A percentile compares a stretch with the other conserved stretches of the same genome.
Conservation (phyloP, 2,888 invertebrate genomes). For the Heliconius charithonia region DNA sequence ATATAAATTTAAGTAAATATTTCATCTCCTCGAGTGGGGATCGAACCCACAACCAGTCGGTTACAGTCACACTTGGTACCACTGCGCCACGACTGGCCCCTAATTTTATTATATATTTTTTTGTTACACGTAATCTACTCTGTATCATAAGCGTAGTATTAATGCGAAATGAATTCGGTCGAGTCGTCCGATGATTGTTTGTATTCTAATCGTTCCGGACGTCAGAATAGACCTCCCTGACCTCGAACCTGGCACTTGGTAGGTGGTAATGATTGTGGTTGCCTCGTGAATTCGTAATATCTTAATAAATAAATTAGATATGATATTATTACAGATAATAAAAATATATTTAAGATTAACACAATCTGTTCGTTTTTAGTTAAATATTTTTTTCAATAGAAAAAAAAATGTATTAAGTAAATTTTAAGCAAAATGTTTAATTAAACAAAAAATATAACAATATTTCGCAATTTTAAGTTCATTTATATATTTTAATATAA, state of each 20-base stretch:
- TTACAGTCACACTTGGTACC: no score
- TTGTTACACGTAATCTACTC: not conserved
- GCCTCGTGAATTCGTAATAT: constrained; percentile 23
- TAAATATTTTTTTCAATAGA: not conserved
- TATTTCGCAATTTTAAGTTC: no score
- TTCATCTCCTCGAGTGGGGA: no score
- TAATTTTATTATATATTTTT: no score
- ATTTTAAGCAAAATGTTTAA: no score
- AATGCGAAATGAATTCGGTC: constrained; percentile 64
- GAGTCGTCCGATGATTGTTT: constrained; percentile 57
- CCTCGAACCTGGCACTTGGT: constrained; percentile 37
- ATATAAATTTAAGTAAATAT: no score
- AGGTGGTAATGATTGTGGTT: constrained; percentile 41
- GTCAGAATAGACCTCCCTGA: constrained; percentile 57
- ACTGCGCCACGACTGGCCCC: no score
- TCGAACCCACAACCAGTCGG: no score
- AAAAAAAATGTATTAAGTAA: not conserved
- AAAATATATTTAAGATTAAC: not conserved
- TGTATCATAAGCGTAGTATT: constrained; percentile 44
- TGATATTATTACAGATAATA: not conserved
- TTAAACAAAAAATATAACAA: no score
- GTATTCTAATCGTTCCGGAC: constrained; percentile 65
- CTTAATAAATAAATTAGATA: constrained; percentile 3
- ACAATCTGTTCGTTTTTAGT: not conserved
- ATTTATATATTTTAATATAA: no score